phyloP scores from a whole-genome alignment of 2,797 vertebrate species.

The Microchirus variegatus region DNA sequence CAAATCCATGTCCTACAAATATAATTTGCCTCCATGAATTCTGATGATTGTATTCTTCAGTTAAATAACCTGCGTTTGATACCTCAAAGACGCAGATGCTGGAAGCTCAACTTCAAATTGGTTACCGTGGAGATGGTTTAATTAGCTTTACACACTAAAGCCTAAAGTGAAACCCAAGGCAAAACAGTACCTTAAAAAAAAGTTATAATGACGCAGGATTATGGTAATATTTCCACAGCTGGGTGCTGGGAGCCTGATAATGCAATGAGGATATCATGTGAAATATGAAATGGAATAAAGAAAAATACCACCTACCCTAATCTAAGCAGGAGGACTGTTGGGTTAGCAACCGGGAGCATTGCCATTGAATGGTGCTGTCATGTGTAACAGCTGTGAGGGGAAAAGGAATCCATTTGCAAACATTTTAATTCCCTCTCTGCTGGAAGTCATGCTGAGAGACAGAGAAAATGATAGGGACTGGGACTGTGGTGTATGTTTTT shows the following conservation, averaged over 20 bases:
- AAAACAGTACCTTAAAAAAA: slow-evolving; percentile 18
- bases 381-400: slow-evolving; percentile 32
- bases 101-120: slow-evolving; percentile 24
- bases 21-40: neutral
- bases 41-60: slow-evolving; percentile 3
- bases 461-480: slow-evolving; percentile 3
- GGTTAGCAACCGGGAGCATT: slow-evolving; percentile 9
- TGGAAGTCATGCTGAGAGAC: slow-evolving; percentile 26
- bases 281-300: slow-evolving; percentile 9
- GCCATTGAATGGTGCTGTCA: slow-evolving; percentile 30
- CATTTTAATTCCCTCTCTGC: slow-evolving; percentile 35
- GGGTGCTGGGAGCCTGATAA: slow-evolving; percentile 24
- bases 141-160: slow-evolving; percentile 37
- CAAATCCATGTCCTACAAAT: neutral
- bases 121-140: slow-evolving; percentile 24
- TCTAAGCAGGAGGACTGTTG: slow-evolving; percentile 22
- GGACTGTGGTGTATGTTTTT: neutral
- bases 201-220: slow-evolving; percentile 26
- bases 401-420: slow-evolving; percentile 32
- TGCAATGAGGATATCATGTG: slow-evolving; percentile 32
- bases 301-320: slow-evolving; percentile 5
- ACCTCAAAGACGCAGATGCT: slow-evolving; percentile 9
- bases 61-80: slow-evolving; percentile 14
- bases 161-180: slow-evolving; percentile 22
- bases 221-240: slow-evolving; percentile 34